These are phyloP conservation scores for Leptosomus discolor DNA, from an alignment of 2,113 vertebrate species.

Conservation along the genomic window DNA sequence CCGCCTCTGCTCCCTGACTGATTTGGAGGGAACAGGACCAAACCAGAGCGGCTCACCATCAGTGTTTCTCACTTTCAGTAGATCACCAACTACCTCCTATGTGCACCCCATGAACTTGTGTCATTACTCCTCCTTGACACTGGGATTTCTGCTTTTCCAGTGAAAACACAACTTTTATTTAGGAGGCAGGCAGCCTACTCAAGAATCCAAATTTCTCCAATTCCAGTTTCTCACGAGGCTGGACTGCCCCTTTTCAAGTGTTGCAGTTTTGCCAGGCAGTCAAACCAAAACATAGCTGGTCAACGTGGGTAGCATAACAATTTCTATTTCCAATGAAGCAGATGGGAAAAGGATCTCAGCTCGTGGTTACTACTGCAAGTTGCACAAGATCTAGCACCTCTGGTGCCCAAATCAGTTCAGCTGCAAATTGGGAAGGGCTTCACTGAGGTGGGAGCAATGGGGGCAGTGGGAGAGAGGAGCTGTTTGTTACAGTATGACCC, in stretches of 20 bases:
- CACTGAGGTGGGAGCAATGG: neutral
- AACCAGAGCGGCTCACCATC: neutral
- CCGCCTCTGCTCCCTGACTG: fast-evolving
- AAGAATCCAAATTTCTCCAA: neutral
- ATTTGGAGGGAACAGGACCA: neutral
- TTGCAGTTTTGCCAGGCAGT: neutral
- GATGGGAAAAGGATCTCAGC: neutral
- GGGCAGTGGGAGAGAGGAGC: neutral
- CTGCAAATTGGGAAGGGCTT: neutral
- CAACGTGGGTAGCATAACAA: neutral
- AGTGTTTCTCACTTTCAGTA: neutral
- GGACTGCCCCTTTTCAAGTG: neutral
- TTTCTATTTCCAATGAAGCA: neutral
- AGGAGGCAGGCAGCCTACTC: neutral
- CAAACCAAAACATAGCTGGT: neutral
- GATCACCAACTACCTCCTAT: neutral
- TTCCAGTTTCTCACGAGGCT: neutral
- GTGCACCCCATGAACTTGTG: neutral
- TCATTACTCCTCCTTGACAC: neutral
- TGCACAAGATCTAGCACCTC: neutral
- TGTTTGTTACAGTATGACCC: neutral
- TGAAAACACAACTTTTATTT: neutral
- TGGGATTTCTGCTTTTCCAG: neutral
- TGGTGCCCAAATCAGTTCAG: neutral
- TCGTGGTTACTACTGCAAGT: neutral